Base-by-base conservation (phyloP, 2,113 vertebrate genomes). In the Potamarius usumacintae region DNA sequence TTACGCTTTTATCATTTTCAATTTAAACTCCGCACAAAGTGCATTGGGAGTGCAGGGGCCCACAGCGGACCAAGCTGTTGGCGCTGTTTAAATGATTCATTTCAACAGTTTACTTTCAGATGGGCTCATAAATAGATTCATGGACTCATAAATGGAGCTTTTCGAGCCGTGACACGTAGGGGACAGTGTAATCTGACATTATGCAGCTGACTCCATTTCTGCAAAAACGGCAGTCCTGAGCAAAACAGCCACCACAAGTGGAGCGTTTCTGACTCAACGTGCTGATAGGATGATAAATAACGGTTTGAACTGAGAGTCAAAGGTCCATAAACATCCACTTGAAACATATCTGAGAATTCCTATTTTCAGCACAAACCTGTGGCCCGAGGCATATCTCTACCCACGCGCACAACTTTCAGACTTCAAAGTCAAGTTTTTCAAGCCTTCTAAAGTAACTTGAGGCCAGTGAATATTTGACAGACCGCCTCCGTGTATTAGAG, bases 171-270 rank as follows among this genome's bases (percentile, higher is more conserved):
- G 91, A 93, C 91, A 92, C 90, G 90, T 90, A 62, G 91, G 91
- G 91, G 92, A 93, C 92, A 91, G 91, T 89, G 92, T 94, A 94
- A 94, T 95, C 93, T 95, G 90, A 94, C 94, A 94, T 94, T 94
- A 95, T 95, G 94, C 94, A 94, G 92, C 89, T 88, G 78, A 92
- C 92, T 92, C 92, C 11, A 91, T 92, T 93, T 93, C 93, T 91
- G 92, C 92, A 91, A 91, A 93, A 93, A 89, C 92, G 91, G 91
- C 93, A 93, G 94, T 92, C 91, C 89, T 90, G 88, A 92, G 92
- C 87, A 86, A 93, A 94, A 91, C 85, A 90, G 90, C 92, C 87
- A 89, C 91, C 91, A 90, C 93, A 93, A 94, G 92, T 92, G 91
- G 77, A 90, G 79, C 87, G 92, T 91, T 90, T 89, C 88, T 94